These are phyloP conservation scores for Tribolium madens DNA, from an alignment of 1,140 invertebrate genomes.

Conservation along the genomic window DNA sequence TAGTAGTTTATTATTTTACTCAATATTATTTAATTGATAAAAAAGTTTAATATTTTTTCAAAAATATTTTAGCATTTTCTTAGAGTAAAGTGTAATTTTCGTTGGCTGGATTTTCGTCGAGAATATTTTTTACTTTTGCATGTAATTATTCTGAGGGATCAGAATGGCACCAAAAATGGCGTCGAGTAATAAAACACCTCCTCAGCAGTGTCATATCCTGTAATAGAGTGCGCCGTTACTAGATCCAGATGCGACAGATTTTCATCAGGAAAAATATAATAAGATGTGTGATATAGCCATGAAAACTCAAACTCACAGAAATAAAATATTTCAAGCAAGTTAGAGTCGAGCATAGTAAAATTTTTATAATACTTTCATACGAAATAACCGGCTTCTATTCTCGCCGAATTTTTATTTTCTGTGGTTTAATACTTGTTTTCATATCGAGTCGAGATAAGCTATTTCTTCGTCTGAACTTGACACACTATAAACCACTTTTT, in stretches of 20 bases:
- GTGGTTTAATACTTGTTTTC: slow-evolving; percentile 6
- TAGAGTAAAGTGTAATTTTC: neutral
- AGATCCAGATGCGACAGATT: slow-evolving; percentile 25
- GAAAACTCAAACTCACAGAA: neutral
- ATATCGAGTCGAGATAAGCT: neutral
- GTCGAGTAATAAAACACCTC: slow-evolving; percentile 16
- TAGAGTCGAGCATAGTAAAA: slow-evolving; percentile 20
- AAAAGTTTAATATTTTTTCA: too few species aligned
- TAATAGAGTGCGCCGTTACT: slow-evolving; percentile 17
- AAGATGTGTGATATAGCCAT: slow-evolving; percentile 15
- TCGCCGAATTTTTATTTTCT: neutral
- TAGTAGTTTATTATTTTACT: too few species aligned
- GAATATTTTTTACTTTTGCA: neutral
- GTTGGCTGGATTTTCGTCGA: neutral
- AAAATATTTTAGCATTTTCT: too few species aligned
- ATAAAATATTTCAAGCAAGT: slow-evolving; percentile 30
- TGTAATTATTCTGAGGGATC: neutral
- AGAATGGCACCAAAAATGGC: neutral
- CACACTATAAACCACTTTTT: neutral
- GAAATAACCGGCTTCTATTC: slow-evolving; percentile 9
- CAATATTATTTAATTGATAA: too few species aligned
- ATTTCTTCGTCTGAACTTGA: neutral
- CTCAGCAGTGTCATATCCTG: slow-evolving; percentile 1
- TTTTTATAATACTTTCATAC: slow-evolving; percentile 27
- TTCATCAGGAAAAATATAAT: slow-evolving; percentile 37